Evolutionary conservation across 2,888 invertebrate species (phyloP).

Genomic region (Escarpia spicata): DNA sequence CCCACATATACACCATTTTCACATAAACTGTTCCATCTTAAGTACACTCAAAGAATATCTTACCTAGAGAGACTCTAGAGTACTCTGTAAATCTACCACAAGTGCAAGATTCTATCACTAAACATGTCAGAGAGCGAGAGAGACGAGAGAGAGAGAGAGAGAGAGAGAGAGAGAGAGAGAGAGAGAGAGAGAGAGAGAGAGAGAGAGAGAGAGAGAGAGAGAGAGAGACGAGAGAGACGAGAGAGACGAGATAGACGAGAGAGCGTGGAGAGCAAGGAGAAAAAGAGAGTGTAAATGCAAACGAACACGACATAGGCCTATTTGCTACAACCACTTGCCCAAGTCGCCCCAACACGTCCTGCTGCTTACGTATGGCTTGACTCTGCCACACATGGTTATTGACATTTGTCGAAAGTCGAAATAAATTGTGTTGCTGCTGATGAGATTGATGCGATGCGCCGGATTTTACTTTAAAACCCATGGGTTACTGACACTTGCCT

Average conservation of each 20-base stretch:
- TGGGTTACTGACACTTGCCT: not conserved
- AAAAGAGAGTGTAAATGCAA: too few species aligned
- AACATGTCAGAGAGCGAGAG: not conserved
- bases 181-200: not conserved
- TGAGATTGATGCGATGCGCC: not conserved
- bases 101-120: too few species aligned
- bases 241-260: too few species aligned
- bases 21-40: too few species aligned
- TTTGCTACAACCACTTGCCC: not conserved
- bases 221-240: too few species aligned
- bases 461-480: not conserved
- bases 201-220: not conserved
- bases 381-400: not conserved
- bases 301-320: too few species aligned
- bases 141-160: not conserved
- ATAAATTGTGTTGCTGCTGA: too few species aligned
- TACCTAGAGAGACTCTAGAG: too few species aligned
- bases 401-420: not conserved
- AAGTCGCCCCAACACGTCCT: not conserved
- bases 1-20: too few species aligned
- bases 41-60: too few species aligned
- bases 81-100: too few species aligned
- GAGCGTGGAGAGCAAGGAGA: too few species aligned
- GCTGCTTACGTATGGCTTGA: not conserved
- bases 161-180: not conserved